phyloP scores from a whole-genome alignment of 2,888 invertebrate genomes.

The Campopleginae sp. region DNA sequence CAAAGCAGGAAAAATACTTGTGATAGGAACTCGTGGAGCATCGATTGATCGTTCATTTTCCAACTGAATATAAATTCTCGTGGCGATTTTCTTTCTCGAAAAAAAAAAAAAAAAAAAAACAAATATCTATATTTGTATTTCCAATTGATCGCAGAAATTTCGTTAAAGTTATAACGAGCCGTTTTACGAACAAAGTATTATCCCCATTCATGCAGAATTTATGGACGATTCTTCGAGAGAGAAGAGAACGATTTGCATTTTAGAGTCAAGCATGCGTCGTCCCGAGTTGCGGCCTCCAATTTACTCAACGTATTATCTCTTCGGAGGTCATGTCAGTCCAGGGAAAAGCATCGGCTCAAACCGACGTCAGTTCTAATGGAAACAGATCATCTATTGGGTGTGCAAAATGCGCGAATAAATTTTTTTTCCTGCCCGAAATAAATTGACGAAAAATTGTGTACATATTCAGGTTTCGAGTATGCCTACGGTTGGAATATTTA shows the following conservation, averaged over 20 bases:
- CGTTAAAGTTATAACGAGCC: slow-evolving; percentile 9
- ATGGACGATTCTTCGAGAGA: not conserved
- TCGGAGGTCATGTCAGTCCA: slow-evolving; percentile 6
- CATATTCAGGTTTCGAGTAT: slow-evolving; percentile 64
- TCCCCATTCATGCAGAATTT: slow-evolving; percentile 14
- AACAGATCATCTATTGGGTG: slow-evolving; percentile 20
- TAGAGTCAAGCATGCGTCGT: slow-evolving; percentile 41
- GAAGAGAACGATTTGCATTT: slow-evolving; percentile 41
- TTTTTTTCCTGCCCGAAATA: not conserved
- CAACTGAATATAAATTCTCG: too few species aligned
- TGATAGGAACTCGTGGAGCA: not conserved
- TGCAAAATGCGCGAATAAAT: not conserved
- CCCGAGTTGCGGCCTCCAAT: slow-evolving; percentile 12
- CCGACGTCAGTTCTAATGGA: slow-evolving; percentile 43
- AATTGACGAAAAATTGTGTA: not conserved
- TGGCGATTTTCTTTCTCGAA: too few species aligned
- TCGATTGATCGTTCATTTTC: not conserved
- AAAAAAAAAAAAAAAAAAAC: not conserved
- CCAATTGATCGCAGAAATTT: slow-evolving; percentile 21
- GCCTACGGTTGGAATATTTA: slow-evolving; percentile 72
- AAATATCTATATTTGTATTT: slow-evolving; percentile 8
- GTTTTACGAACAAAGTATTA: not conserved
- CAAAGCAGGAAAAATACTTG: too few species aligned
- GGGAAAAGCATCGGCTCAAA: slow-evolving; percentile 6
- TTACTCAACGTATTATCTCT: slow-evolving; percentile 16